Conservation (phyloP, 2,888 invertebrate genomes). For the Caenorhabditis zanzibari region DNA sequence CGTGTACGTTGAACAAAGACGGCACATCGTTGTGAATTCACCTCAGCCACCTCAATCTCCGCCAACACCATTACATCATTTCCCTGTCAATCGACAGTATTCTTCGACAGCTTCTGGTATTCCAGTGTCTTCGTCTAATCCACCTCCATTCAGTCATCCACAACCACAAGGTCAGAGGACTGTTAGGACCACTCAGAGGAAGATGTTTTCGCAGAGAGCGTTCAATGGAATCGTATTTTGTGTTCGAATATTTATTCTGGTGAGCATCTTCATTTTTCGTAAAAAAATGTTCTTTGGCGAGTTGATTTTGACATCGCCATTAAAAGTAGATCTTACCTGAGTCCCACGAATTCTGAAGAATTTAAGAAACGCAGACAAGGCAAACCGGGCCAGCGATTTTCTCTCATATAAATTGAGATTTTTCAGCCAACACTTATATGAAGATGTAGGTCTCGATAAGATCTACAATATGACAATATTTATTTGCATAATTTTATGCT, state of each 20-base stretch:
- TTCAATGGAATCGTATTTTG: constrained; percentile 78
- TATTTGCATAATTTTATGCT: too few species aligned
- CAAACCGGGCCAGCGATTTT: too few species aligned
- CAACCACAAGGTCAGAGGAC: constrained; percentile 3
- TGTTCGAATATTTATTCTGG: constrained; percentile 80
- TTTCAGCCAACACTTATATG: too few species aligned
- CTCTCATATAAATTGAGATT: too few species aligned
- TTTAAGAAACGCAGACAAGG: too few species aligned
- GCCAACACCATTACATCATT: constrained; percentile 43
- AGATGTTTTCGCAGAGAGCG: constrained; percentile 75
- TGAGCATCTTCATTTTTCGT: constrained; percentile 54
- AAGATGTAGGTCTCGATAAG: too few species aligned
- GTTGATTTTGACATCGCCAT: too few species aligned
- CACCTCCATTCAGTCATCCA: constrained; percentile 7
- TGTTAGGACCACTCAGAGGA: constrained; percentile 10
- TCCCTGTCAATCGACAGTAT: constrained; percentile 32
- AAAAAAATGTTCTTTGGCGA: too few species aligned
- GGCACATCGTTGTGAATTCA: constrained; percentile 49
- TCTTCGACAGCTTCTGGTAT: neutral
- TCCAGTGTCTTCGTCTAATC: constrained; percentile 1
- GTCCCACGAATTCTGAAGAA: too few species aligned
- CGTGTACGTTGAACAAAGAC: constrained; percentile 63
- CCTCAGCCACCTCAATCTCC: constrained; percentile 19
- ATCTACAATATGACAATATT: too few species aligned
- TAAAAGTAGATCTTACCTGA: too few species aligned